Percentiles rank a stretch among this genome's conserved stretches.
Evolutionary conservation across 2,113 vertebrate genomes (phyloP).

Genomic region (Lepisosteus oculatus): DNA sequence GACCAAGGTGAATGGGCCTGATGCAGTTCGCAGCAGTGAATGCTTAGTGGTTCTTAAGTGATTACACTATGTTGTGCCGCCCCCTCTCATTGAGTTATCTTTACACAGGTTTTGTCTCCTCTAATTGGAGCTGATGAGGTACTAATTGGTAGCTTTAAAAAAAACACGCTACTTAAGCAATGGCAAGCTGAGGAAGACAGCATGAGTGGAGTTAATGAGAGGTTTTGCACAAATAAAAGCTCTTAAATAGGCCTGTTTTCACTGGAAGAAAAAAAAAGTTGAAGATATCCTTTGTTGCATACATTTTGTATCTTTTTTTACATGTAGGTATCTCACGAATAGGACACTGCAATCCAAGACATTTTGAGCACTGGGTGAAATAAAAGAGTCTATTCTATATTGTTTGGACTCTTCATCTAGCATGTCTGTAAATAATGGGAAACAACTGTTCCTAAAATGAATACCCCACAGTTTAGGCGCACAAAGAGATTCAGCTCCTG

Average conservation of each 20-base stretch:
- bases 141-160: constrained; percentile 95
- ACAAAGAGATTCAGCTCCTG: constrained; percentile 63
- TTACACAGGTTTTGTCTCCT: constrained; percentile 93
- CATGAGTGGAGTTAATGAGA: constrained; percentile 97
- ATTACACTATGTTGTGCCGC: constrained; percentile 76
- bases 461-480: constrained; percentile 63
- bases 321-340: constrained; percentile 73
- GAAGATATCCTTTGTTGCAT: constrained; percentile 65
- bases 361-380: constrained; percentile 63
- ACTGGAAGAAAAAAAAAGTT: constrained; percentile 65
- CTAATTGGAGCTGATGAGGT: constrained; percentile 99
- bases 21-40: constrained; percentile 63
- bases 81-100: constrained; percentile 92
- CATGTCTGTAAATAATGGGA: constrained; percentile 70
- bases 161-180: constrained; percentile 80
- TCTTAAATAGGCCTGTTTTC: constrained; percentile 63
- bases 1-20: constrained; percentile 69
- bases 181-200: constrained; percentile 75
- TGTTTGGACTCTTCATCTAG: constrained; percentile 64
- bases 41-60: constrained; percentile 78
- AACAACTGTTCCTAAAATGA: constrained; percentile 62
- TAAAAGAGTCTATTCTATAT: constrained; percentile 68
- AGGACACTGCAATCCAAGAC: constrained; percentile 47
- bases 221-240: constrained; percentile 66
- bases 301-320: constrained; percentile 56